Base-by-base conservation (phyloP, 2,888 invertebrate genomes). In the Brachypalpus laphriformis region DNA sequence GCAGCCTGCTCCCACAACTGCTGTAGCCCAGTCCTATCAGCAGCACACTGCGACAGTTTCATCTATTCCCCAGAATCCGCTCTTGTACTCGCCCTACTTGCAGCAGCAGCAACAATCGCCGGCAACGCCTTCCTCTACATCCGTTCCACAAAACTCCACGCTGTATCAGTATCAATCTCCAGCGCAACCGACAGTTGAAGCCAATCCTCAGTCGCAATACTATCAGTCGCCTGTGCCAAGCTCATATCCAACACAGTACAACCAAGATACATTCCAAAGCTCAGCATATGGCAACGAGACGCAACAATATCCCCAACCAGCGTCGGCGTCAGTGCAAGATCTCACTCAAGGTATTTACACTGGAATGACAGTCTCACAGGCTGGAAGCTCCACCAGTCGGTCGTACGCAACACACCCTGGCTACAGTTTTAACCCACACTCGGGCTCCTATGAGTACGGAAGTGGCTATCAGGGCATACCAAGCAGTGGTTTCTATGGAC, bases 391-490 rank as follows among this genome's bases (percentile, higher is more conserved):
- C 11, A 65, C 47, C 3, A 22, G 37, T 1, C 40, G 59, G 40
- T 85, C 75, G 0, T 81, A 76, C 18, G 88, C 89, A 9, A 90
- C 89, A 66, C 95, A 95, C 89, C 94, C 94, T 3, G 95, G 94
- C 49, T 95, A 95, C 87, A 92, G 93, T 6, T 95, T 90, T 87
- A 94, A 95, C 88, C 87, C 92, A 0, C 89, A 92, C 0, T 93
- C 93, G 0, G 94, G 94, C 0, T 90, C 89, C 51, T 95, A 94
- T 87, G 94, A 94, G 9, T 95, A 95, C 87, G 93, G 91, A 86
- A 94, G 94, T 65, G 95, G 94, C 0, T 94, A 94, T 76, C 94
- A 94, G 71, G 88, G 89, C 6, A 87, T 88, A 5, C 59, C 87
- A 18, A 63, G 87, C 8, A 85, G 89, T 7, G 88, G 88, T 11